Evolutionary conservation across 2,113 vertebrate genomes (phyloP).

Genomic region (Rhinichthys klamathensis): DNA sequence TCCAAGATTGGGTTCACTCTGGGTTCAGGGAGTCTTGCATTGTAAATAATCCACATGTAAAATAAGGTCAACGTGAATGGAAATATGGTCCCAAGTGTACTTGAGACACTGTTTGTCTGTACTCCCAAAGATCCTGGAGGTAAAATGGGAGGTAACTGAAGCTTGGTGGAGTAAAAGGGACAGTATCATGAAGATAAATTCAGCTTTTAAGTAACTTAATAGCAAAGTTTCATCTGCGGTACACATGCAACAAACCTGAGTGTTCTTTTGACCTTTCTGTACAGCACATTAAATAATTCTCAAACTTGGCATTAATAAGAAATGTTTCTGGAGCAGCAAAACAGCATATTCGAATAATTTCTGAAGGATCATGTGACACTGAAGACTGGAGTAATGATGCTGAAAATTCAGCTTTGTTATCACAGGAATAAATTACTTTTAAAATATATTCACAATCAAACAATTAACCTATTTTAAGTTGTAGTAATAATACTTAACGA

Average conservation of each 20-base stretch:
- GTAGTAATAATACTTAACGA: neutral
- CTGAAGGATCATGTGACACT: neutral
- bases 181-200: slow-evolving; percentile 44
- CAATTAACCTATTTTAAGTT: neutral
- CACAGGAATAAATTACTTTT: neutral
- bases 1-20: slow-evolving; percentile 46
- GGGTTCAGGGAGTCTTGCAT: slow-evolving; percentile 42
- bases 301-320: neutral
- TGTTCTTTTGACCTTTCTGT: neutral
- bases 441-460: neutral
- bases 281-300: neutral
- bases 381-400: neutral
- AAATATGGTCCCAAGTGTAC: slow-evolving; percentile 49
- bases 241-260: neutral
- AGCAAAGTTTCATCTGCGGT: slow-evolving; percentile 27
- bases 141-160: slow-evolving; percentile 35
- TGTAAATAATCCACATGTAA: slow-evolving; percentile 43
- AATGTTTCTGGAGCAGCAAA: neutral
- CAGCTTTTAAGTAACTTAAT: neutral
- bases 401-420: neutral
- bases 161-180: slow-evolving; percentile 26
- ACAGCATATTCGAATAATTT: neutral
- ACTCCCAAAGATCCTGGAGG: slow-evolving; percentile 45
- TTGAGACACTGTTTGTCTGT: slow-evolving; percentile 54
- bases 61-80: slow-evolving; percentile 45